A percentile compares a stretch with the other conserved stretches of the same genome.
These are phyloP conservation scores for Aspidiotus destructor DNA, from an alignment of 2,888 invertebrate genomes.

Conservation along the genomic window DNA sequence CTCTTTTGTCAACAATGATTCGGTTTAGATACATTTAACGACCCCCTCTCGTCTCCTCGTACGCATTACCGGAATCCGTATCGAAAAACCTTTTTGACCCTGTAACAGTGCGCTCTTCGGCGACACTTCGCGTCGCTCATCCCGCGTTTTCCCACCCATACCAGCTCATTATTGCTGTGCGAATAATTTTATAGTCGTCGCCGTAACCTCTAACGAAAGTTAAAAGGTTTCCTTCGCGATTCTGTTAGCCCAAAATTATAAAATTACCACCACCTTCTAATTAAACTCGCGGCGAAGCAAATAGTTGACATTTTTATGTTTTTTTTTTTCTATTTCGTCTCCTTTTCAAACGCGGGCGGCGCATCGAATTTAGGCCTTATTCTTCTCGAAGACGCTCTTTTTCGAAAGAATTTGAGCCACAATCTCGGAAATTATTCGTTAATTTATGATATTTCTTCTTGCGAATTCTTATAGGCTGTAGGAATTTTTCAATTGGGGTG, in stretches of 20 bases:
- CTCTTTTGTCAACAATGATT: constrained; percentile 33
- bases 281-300: background rate
- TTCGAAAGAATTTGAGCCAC: too few species aligned
- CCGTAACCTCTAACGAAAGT: background rate
- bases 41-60: background rate
- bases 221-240: constrained; percentile 1
- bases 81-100: constrained; percentile 20
- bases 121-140: background rate
- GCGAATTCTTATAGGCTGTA: too few species aligned
- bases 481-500: too few species aligned
- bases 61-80: background rate
- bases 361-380: too few species aligned
- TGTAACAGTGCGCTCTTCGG: constrained; percentile 21
- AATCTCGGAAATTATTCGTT: too few species aligned
- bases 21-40: constrained; percentile 28
- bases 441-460: too few species aligned
- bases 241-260: background rate
- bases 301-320: too few species aligned
- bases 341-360: too few species aligned
- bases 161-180: background rate
- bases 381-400: too few species aligned
- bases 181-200: background rate
- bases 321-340: too few species aligned
- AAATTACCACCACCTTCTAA: background rate
- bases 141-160: background rate